Conservation (phyloP, 2,888 invertebrate genomes). For the Ecdyonurus torrentis region DNA sequence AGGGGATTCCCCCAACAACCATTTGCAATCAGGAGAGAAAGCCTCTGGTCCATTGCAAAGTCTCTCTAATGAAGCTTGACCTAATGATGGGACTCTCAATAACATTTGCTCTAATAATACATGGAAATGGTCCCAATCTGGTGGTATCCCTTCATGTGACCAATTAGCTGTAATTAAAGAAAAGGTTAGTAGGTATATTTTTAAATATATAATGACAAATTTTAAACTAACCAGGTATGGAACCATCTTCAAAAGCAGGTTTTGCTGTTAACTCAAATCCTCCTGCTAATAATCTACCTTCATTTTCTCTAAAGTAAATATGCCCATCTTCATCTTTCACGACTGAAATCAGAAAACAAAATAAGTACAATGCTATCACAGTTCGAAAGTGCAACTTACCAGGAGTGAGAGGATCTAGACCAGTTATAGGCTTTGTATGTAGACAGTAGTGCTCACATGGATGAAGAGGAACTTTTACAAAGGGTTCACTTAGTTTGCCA, state of each 20-base stretch:
- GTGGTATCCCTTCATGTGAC: constrained; percentile 31
- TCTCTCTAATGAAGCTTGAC: constrained; percentile 54
- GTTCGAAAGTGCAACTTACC: constrained; percentile 30
- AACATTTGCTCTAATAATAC: constrained; percentile 70
- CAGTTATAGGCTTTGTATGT: constrained; percentile 65
- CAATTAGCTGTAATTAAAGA: neutral
- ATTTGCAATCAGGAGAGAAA: constrained; percentile 92
- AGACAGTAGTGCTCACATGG: constrained; percentile 89
- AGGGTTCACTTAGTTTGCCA: constrained; percentile 68
- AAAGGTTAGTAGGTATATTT: neutral
- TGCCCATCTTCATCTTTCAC: constrained; percentile 76
- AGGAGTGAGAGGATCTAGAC: constrained; percentile 64
- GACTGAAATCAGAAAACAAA: constrained; percentile 30
- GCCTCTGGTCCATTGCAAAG: constrained; percentile 83
- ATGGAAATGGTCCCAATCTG: constrained; percentile 97
- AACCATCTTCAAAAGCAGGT: constrained; percentile 69
- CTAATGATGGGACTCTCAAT: constrained; percentile 63
- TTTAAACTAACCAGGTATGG: constrained; percentile 34
- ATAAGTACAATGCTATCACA: neutral
- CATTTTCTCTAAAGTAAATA: constrained; percentile 69
- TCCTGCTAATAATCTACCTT: constrained; percentile 71
- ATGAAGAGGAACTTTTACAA: constrained; percentile 74
- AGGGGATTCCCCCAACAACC: constrained; percentile 87
- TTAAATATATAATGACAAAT: neutral
- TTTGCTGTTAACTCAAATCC: constrained; percentile 86